These are phyloP conservation scores for Drosophila neonasuta DNA, from an alignment of 2,888 invertebrate species.

Conservation along the genomic window DNA sequence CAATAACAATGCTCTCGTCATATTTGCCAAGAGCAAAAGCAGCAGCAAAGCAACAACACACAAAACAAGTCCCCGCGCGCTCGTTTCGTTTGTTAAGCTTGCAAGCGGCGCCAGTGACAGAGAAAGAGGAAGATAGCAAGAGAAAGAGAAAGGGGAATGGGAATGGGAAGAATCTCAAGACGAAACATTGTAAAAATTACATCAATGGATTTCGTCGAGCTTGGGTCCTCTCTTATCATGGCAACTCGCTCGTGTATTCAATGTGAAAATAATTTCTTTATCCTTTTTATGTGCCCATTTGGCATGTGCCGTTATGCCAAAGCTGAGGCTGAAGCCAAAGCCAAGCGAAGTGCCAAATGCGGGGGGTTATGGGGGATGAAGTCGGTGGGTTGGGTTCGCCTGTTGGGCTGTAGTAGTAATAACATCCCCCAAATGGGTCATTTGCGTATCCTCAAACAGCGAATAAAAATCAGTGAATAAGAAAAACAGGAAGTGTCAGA, in stretches of 20 bases:
- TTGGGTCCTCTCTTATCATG: slow-evolving; percentile 50
- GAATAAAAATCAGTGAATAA: slow-evolving; percentile 82
- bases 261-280: slow-evolving; percentile 82
- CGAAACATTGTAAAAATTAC: slow-evolving; percentile 71
- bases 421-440: slow-evolving; percentile 83
- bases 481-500: slow-evolving; percentile 80
- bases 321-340: slow-evolving; percentile 34
- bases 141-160: not conserved
- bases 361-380: slow-evolving; percentile 25
- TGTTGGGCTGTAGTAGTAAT: slow-evolving; percentile 65
- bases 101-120: slow-evolving; percentile 36
- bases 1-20: slow-evolving; percentile 52
- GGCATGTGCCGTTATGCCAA: slow-evolving; percentile 78
- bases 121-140: not conserved
- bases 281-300: slow-evolving; percentile 82
- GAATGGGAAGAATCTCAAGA: slow-evolving; percentile 41
- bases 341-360: slow-evolving; percentile 29
- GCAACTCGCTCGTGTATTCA: slow-evolving; percentile 69
- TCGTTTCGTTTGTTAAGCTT: slow-evolving; percentile 51
- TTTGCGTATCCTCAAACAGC: slow-evolving; percentile 82
- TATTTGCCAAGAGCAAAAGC: slow-evolving; percentile 19
- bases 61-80: slow-evolving; percentile 61
- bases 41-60: slow-evolving; percentile 28
- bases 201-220: slow-evolving; percentile 61
- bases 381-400: slow-evolving; percentile 21